Evolutionary conservation across 2,888 invertebrate species (phyloP).

Genomic region (Rhagium mordax): DNA sequence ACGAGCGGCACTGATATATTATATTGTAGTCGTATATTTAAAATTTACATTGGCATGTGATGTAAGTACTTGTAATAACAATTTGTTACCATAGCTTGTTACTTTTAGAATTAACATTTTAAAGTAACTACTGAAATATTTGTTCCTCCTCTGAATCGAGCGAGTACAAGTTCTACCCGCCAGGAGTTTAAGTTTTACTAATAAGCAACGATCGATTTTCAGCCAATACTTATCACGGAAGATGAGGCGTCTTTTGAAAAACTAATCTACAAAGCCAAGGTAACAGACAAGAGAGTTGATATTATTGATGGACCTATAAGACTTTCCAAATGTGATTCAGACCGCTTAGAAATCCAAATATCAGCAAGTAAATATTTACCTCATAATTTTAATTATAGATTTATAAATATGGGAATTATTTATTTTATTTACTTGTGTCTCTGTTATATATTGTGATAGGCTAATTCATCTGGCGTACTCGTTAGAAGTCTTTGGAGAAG

Average conservation of each 20-base stretch:
- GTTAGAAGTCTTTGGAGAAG: no score
- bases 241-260: constrained; percentile 16
- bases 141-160: no score
- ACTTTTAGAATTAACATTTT: no score
- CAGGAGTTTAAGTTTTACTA: neutral
- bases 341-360: neutral
- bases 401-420: no score
- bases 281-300: constrained; percentile 1
- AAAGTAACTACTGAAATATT: no score
- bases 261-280: constrained; percentile 4
- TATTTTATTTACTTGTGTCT: no score
- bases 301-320: constrained; percentile 21
- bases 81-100: neutral
- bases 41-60: neutral
- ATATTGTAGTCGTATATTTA: neutral
- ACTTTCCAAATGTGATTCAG: neutral
- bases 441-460: no score
- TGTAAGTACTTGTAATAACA: neutral
- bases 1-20: neutral
- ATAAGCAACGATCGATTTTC: neutral
- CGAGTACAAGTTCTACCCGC: no score
- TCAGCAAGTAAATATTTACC: constrained; percentile 2
- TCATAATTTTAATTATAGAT: neutral
- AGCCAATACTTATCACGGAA: neutral
- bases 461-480: no score